Evolutionary conservation across 2,113 vertebrate species (phyloP).

Genomic region (Mesitornis unicolor): DNA sequence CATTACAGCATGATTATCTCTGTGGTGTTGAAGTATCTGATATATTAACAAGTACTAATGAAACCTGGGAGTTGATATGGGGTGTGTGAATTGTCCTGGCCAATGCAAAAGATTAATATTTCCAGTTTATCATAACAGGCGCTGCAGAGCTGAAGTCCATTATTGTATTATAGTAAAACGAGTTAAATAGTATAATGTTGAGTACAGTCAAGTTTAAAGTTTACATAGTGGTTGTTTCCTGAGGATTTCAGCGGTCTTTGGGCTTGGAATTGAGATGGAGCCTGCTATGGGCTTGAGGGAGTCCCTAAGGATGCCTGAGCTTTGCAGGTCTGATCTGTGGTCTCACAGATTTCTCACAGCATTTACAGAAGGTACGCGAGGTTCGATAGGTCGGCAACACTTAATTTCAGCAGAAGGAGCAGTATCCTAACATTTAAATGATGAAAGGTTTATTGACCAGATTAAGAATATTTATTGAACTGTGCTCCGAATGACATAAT

Average conservation of each 20-base stretch:
- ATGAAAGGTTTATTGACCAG: conserved; percentile 26
- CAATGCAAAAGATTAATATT: neutral
- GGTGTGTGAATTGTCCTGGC: neutral
- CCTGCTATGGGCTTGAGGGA: neutral
- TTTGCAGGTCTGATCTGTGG: neutral
- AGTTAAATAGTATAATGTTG: neutral
- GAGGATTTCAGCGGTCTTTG: neutral
- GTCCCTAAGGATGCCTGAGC: neutral
- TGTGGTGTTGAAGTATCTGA: neutral
- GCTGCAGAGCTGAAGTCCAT: neutral
- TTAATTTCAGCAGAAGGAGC: neutral
- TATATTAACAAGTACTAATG: conserved; percentile 16
- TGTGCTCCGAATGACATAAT: neutral
- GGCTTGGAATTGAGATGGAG: neutral
- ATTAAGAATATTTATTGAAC: conserved; percentile 30
- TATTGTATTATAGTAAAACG: neutral
- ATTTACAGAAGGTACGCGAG: neutral
- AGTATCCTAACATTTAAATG: conserved; percentile 21
- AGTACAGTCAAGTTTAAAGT: neutral
- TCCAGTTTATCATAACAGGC: neutral
- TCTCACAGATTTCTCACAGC: neutral
- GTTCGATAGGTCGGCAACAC: neutral
- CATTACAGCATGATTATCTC: neutral
- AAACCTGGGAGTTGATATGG: neutral
- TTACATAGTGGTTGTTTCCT: neutral